Conservation (phyloP, 2,888 invertebrate species). For the Perizoma flavofasciatum region DNA sequence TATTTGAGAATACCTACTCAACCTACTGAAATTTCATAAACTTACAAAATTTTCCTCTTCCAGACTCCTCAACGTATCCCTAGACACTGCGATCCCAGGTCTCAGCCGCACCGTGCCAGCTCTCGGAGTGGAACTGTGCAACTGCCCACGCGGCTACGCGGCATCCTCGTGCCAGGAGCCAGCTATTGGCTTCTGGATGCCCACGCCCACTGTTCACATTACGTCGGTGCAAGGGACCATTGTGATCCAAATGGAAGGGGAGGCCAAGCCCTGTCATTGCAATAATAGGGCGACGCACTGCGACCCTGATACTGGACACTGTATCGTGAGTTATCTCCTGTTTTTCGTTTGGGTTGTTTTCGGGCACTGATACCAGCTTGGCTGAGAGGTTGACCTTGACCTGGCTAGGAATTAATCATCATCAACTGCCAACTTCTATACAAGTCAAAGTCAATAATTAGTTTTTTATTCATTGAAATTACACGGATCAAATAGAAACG, state of each 20-base stretch:
- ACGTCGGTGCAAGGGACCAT: constrained; percentile 85
- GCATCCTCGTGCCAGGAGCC: constrained; percentile 96
- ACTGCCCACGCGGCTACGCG: constrained; percentile 91
- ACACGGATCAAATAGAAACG: no score
- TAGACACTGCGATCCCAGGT: constrained; percentile 91
- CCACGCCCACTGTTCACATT: constrained; percentile 70
- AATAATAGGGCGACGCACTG: constrained; percentile 91
- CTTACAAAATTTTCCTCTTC: neutral
- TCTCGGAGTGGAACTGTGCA: constrained; percentile 93
- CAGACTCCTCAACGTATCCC: constrained; percentile 88
- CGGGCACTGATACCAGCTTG: neutral
- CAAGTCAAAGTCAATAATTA: no score
- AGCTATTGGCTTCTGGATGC: constrained; percentile 91
- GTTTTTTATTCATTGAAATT: no score
- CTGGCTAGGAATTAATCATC: no score
- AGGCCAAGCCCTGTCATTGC: constrained; percentile 92
- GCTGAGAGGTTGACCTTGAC: no score
- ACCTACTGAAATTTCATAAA: no score
- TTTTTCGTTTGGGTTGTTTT: no score
- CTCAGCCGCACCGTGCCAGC: constrained; percentile 88
- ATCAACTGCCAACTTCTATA: no score
- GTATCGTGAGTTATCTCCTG: constrained; percentile 85
- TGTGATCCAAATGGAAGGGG: constrained; percentile 91
- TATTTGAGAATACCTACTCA: no score
- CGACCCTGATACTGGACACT: constrained; percentile 92